These are phyloP conservation scores for Anas platyrhynchos DNA, from an alignment of 2,113 vertebrate species.

Conservation along the genomic window DNA sequence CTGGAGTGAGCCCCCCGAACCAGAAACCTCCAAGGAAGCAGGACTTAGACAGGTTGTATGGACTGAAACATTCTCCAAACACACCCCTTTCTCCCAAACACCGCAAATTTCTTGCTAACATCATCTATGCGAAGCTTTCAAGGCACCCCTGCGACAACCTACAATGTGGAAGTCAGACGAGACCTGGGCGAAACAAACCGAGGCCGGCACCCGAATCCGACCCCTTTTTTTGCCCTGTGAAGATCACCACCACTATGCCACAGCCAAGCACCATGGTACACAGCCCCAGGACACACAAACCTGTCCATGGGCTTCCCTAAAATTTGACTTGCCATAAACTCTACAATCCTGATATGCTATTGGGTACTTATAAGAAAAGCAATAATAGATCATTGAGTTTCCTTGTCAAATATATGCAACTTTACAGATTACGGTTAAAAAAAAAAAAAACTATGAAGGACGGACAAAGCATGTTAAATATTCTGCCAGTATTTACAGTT, in stretches of 20 bases:
- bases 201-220: constrained; percentile 15
- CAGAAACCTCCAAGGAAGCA: constrained; percentile 37
- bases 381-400: constrained; percentile 82
- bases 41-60: constrained; percentile 57
- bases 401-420: constrained; percentile 78
- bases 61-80: constrained; percentile 55
- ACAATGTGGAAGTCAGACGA: constrained; percentile 52
- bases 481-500: constrained; percentile 86
- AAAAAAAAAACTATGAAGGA: constrained; percentile 65
- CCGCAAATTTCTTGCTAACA: constrained; percentile 39
- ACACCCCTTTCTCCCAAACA: constrained; percentile 12
- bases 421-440: constrained; percentile 75
- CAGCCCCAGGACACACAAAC: neutral
- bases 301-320: constrained; percentile 50
- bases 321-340: constrained; percentile 71
- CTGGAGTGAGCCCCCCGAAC: neutral
- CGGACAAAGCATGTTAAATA: constrained; percentile 85
- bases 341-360: constrained; percentile 76
- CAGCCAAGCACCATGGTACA: neutral
- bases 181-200: neutral
- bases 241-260: neutral
- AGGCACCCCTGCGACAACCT: constrained; percentile 70
- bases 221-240: neutral
- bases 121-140: constrained; percentile 67
- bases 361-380: constrained; percentile 76